Evolutionary conservation across 30 jellyfish, hydroid and myxozoan genomes (phyloP), one percentile per base, ranked within the genome.

Genomic region (Aurelia aurita complex sp. Pacific): DNA sequence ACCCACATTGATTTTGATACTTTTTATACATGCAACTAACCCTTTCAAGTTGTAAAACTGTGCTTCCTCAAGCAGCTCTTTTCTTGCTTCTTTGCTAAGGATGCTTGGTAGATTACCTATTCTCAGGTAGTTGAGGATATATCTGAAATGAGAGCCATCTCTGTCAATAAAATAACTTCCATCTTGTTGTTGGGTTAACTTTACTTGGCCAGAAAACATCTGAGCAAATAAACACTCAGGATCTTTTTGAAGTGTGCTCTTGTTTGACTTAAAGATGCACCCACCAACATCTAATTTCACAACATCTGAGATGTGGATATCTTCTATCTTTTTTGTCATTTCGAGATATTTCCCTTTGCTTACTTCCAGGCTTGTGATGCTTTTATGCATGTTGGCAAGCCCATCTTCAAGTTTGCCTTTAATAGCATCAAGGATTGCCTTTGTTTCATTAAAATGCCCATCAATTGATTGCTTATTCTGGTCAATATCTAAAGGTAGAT

Each of bases 91-190:
- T 2, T 73, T 67, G 54, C 18, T 46, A 42, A 38, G 55, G 7
- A 16, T 5, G 4, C 35, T 18, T 16, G 70, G 50, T 4, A 73
- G 23, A 10, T 33, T 50, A 14, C 83, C 83, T 3, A 0, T 19
- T 29, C 83, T 73, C 54, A 73, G 69, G 54, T 73, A 73, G 54
- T 73, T 73, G 32, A 73, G 33, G 42, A 73, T 46, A 73, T 73
- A 71, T 16, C 63, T 14, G 46, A 73, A 73, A 46, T 40, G 54
- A 2, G 83, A 11, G 15, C 83, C 71, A 46, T 73, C 83, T 13
- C 69, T 66, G 33, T 73, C 83, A 3, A 73, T 46, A 29, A 73
- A 73, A 38, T 40, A 73, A 4, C 69, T 40, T 12, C 83, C 83
- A 52, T 73, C 83, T 23, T 73, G 17, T 33, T 73, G 43, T 46